These are phyloP conservation scores for Zaprionus obscuricornis DNA, from an alignment of 2,888 invertebrate species.

Conservation along the genomic window DNA sequence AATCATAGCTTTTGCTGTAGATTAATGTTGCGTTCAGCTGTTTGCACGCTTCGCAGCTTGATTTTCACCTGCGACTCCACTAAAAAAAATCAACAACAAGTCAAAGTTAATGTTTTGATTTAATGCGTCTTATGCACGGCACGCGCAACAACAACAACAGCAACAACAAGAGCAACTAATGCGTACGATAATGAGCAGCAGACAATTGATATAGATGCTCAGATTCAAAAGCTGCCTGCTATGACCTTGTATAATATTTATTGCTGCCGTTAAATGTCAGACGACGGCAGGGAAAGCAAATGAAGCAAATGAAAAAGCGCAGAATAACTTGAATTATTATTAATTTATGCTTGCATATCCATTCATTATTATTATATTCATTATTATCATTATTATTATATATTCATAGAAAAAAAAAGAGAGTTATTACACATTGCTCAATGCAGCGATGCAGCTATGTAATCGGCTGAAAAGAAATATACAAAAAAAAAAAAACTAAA, in stretches of 20 bases:
- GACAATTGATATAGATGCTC: constrained; percentile 49
- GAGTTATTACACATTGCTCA: too few species aligned
- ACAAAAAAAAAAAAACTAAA: too few species aligned
- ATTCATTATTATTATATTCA: too few species aligned
- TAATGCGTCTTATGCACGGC: constrained; percentile 58
- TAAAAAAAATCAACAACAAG: constrained; percentile 15
- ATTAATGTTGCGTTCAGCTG: constrained; percentile 58
- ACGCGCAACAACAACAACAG: too few species aligned
- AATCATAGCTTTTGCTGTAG: constrained; percentile 37
- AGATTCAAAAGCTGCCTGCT: constrained; percentile 7
- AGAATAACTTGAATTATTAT: too few species aligned
- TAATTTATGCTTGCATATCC: too few species aligned
- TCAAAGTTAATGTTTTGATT: constrained; percentile 18
- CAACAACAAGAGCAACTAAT: constrained; percentile 20
- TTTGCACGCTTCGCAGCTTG: constrained; percentile 43
- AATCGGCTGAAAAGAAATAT: too few species aligned
- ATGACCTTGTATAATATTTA: constrained; percentile 45
- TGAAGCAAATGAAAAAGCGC: constrained; percentile 22
- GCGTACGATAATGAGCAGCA: constrained; percentile 51
- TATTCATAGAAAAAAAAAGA: too few species aligned
- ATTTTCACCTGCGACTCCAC: constrained; percentile 44
- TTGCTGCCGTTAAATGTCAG: constrained; percentile 33
- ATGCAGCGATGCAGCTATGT: too few species aligned
- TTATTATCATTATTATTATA: too few species aligned
- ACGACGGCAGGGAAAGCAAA: too few species aligned